A percentile compares a stretch with the other conserved stretches of the same genome.
phyloP scores from a whole-genome alignment of 2,113 vertebrate genomes.

The Paralichthys olivaceus region DNA sequence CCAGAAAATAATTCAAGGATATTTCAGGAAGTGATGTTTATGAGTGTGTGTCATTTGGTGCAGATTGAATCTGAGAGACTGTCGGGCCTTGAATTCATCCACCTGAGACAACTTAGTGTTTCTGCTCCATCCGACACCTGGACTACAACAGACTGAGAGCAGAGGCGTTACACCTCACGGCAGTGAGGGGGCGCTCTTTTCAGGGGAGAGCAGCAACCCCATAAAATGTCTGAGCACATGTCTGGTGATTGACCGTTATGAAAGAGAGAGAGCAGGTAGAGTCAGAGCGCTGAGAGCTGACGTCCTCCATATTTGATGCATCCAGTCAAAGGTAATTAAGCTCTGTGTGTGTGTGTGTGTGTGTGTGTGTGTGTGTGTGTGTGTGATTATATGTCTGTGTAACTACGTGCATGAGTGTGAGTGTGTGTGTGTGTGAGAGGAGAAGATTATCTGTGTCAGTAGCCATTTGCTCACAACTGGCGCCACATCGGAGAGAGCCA shows the following conservation, averaged over 20 bases:
- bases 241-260: background rate
- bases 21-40: too few species aligned
- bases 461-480: constrained; percentile 82
- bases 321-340: constrained; percentile 81
- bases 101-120: too few species aligned
- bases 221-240: background rate
- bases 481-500: constrained; percentile 71
- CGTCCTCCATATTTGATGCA: constrained; percentile 77
- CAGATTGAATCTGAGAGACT: too few species aligned
- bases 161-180: background rate
- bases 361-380: constrained; percentile 26
- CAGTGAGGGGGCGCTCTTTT: background rate
- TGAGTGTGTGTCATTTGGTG: too few species aligned
- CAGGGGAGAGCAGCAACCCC: background rate
- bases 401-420: background rate
- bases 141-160: background rate
- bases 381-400: background rate
- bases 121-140: background rate
- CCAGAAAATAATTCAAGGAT: too few species aligned
- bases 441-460: constrained; percentile 83
- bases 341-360: constrained; percentile 32
- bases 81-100: too few species aligned
- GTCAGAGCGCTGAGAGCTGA: constrained; percentile 51
- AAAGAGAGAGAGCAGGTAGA: constrained; percentile 45
- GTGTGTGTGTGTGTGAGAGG: constrained; percentile 43